Evolutionary conservation across 2,113 vertebrate genomes (phyloP).

Genomic region (Thermophis baileyi): DNA sequence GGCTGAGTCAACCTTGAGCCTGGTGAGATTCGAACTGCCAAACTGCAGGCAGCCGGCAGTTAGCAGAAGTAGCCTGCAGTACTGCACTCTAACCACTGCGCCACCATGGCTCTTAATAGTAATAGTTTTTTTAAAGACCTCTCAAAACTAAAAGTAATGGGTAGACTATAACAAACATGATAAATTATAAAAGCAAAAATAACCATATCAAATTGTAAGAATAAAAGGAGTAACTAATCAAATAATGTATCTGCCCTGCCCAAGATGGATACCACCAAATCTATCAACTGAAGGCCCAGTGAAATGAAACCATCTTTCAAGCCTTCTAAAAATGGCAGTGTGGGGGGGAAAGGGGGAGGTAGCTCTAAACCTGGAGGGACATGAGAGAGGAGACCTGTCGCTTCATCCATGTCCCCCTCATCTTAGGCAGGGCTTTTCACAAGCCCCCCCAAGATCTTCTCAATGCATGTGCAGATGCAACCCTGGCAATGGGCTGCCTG

Average conservation of each 20-base stretch:
- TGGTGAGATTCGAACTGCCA: no score
- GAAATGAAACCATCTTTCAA: not conserved
- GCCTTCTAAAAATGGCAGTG: not conserved
- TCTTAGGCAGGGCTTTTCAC: not conserved
- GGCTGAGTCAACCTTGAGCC: no score
- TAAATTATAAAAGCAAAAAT: not conserved
- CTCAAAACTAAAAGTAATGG: not conserved
- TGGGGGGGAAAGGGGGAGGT: no score
- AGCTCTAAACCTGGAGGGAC: not conserved
- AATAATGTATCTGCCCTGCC: not conserved
- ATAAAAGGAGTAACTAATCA: not conserved
- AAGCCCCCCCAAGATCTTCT: not conserved
- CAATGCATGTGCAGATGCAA: not conserved
- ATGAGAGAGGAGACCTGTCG: not conserved
- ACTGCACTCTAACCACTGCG: no score
- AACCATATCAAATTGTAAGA: not conserved
- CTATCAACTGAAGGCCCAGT: not conserved
- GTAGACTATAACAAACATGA: not conserved
- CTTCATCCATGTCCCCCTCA: no score
- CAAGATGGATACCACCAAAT: not conserved
- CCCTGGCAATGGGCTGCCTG: not conserved
- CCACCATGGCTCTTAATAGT: no score
- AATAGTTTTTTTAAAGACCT: not conserved
- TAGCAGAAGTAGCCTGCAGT: no score
- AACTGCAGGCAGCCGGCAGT: no score